phyloP scores from a whole-genome alignment of 2,888 invertebrate genomes.

The Limenitis camilla region DNA sequence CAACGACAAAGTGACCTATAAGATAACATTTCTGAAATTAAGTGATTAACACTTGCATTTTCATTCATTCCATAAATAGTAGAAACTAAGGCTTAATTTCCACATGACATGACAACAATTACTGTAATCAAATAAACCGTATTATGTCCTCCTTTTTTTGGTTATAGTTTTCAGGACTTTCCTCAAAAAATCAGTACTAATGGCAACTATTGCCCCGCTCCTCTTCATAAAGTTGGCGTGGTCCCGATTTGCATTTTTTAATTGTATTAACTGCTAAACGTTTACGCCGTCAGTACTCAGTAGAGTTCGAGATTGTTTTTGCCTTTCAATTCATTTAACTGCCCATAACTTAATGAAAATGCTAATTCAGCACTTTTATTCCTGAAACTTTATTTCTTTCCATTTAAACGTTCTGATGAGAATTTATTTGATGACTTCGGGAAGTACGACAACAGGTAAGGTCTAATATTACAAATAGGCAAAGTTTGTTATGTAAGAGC shows the following conservation, averaged over 20 bases:
- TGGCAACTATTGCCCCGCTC: slow-evolving; percentile 9
- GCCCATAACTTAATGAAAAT: slow-evolving; percentile 27
- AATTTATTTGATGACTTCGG: slow-evolving; percentile 7
- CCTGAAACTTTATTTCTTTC: slow-evolving; percentile 24
- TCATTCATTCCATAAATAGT: no score
- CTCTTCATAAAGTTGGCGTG: slow-evolving; percentile 14
- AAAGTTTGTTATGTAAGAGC: no score
- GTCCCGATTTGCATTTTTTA: slow-evolving; percentile 28
- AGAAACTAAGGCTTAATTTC: no score
- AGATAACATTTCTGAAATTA: no score
- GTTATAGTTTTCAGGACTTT: neutral
- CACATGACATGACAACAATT: no score
- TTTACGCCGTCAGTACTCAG: slow-evolving; percentile 16
- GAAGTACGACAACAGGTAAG: neutral
- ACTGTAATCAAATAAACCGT: no score
- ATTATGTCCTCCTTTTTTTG: no score
- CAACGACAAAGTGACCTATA: no score
- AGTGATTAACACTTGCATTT: no score
- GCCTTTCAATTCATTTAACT: slow-evolving; percentile 28
- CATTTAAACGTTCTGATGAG: slow-evolving; percentile 18
- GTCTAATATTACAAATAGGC: no score
- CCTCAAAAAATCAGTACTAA: neutral
- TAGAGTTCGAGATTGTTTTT: slow-evolving; percentile 24
- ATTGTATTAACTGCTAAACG: slow-evolving; percentile 29
- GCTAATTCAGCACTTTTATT: slow-evolving; percentile 28